Conservation (phyloP, 2,888 invertebrate species). For the Iselma pallidipennis region DNA sequence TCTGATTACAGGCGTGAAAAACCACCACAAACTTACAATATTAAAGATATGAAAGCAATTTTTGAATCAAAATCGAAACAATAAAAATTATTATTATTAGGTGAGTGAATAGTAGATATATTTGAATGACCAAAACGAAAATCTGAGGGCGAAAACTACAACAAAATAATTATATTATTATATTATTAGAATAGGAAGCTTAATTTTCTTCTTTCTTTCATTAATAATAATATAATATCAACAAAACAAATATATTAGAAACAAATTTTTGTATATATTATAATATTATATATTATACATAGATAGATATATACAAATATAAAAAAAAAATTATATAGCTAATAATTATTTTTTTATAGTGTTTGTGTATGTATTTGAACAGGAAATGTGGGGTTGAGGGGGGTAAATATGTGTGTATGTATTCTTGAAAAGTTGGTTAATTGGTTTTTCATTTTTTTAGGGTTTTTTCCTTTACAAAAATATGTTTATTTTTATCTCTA, state of each 20-base stretch:
- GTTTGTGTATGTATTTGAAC: background rate
- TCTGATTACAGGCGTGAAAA: slow-evolving; percentile 68
- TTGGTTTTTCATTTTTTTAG: too few species aligned
- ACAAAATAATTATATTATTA: too few species aligned
- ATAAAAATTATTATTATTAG: slow-evolving; percentile 34
- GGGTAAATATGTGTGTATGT: too few species aligned
- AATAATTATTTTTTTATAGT: background rate
- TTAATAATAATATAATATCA: too few species aligned
- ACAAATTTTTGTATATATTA: slow-evolving; percentile 16
- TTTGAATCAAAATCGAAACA: slow-evolving; percentile 73
- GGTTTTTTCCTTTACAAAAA: background rate
- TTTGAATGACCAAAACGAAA: background rate
- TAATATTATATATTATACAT: slow-evolving; percentile 5
- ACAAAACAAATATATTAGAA: slow-evolving; percentile 14
- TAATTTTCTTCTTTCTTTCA: too few species aligned
- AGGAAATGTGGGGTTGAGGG: too few species aligned
- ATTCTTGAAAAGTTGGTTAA: too few species aligned
- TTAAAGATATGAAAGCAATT: slow-evolving; percentile 80
- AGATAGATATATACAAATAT: background rate
- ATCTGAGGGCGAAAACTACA: too few species aligned
- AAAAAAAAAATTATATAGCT: too few species aligned
- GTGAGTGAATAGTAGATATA: background rate
- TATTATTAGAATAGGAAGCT: too few species aligned
- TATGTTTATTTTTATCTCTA: background rate
- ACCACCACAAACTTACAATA: slow-evolving; percentile 70